Base-by-base conservation (phyloP, 2,113 vertebrate genomes). In the Ramphastos sulfuratus region DNA sequence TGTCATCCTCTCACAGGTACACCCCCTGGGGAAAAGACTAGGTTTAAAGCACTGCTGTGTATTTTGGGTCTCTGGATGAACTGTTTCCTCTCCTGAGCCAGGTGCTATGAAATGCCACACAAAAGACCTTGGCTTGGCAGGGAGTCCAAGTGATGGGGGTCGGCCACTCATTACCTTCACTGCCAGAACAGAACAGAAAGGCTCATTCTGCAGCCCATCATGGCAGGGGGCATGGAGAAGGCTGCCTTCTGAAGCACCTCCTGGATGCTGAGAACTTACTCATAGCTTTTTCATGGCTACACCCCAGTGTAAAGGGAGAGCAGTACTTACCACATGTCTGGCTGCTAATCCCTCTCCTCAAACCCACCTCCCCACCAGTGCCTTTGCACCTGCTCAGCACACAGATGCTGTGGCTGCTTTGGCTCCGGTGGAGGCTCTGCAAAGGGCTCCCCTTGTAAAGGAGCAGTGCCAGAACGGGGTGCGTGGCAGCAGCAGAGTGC, bases 21-120 rank as follows among this genome's bases (percentile, higher is more conserved):
- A 25, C 91, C 60, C 58, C 77, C 61, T 79, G 19, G 10, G 23
- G 15, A 52, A 96, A 94, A 80, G 11, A 82, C 64, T 74, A 60
- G 7, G 75, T 92, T 94, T 66, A 69, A 82, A 91, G 74, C 28
- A 65, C 37, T 13, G 44, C 4, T 8, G 4, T 70, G 3, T 80
- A 28, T 48, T 95, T 89, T 89, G 48, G 10, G 3, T 39, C 14
- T 28, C 59, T 70, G 39, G 10, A 85, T 87, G 55, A 66, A 79
- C 4, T 64, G 12, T 37, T 89, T 70, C 60, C 54, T 65, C 84
- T 65, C 7, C 1, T 48, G 42, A 92, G 15, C 52, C 64, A 80
- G 89, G 54, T 56, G 25, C 33, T 80, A 12, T 31, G 31, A 89
- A 82, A 70, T 14, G 12, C 48, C 35, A 42, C 52, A 15, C 4